Conservation (phyloP, 2,113 vertebrate genomes). For the Dipodomys stephensi region DNA sequence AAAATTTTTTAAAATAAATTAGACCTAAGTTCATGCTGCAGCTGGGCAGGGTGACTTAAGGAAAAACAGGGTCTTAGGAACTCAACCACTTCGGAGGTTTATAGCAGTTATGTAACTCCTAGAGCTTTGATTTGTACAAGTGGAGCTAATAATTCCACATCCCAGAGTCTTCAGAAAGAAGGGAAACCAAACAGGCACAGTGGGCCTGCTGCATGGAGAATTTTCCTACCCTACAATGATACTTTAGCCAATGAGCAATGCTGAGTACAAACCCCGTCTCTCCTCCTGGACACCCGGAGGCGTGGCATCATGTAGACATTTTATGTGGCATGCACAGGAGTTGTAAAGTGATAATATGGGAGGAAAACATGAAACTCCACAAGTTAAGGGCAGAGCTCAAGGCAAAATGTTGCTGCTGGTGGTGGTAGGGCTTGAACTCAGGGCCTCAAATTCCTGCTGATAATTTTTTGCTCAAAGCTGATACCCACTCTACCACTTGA, state of each 20-base stretch:
- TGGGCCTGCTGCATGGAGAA: background rate
- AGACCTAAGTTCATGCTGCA: background rate
- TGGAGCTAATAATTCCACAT: background rate
- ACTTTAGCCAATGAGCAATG: background rate
- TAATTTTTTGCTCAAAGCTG: too few species aligned
- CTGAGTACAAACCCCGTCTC: accelerated
- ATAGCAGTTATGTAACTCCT: background rate
- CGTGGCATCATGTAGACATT: accelerated
- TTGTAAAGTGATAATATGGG: background rate
- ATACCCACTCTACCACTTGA: too few species aligned
- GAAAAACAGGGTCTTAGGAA: background rate
- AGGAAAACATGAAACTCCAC: background rate
- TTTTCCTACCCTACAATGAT: background rate
- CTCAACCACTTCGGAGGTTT: background rate
- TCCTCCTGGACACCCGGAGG: background rate
- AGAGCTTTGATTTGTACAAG: background rate
- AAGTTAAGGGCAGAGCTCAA: background rate
- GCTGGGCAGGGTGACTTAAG: background rate
- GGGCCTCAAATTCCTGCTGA: too few species aligned
- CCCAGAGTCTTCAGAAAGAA: background rate
- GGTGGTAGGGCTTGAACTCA: background rate
- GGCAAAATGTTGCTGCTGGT: background rate
- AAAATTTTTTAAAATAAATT: background rate
- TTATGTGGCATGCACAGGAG: background rate
- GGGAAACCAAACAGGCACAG: too few species aligned